phyloP scores from a whole-genome alignment of 92 coral and sea anemone species.

The Anthopleura xanthogrammica region DNA sequence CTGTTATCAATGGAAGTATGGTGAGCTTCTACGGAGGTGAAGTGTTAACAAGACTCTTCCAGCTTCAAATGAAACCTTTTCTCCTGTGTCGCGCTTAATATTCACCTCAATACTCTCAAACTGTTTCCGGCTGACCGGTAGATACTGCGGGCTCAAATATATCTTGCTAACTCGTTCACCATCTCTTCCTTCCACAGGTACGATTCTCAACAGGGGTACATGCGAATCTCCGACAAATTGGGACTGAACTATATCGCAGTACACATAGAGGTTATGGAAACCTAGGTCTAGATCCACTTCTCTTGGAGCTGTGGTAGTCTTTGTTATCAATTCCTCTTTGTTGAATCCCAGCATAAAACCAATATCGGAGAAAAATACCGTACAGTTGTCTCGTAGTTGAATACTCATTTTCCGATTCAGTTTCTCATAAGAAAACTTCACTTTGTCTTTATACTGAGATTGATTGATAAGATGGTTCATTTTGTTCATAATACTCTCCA shows the following conservation, averaged over 20 bases:
- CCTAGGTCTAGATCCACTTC: slow-evolving; percentile 33
- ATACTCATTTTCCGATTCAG: slow-evolving; percentile 36
- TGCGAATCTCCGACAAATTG: slow-evolving; percentile 32
- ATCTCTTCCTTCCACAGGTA: slow-evolving; percentile 32
- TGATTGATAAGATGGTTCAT: slow-evolving; percentile 11
- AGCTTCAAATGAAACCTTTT: slow-evolving; percentile 46
- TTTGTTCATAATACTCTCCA: not conserved
- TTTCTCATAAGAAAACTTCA: slow-evolving; percentile 27
- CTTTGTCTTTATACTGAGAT: slow-evolving; percentile 4
- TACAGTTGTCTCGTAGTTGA: slow-evolving; percentile 15
- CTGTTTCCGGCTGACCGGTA: slow-evolving; percentile 43
- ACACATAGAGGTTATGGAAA: slow-evolving; percentile 37
- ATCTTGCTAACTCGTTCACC: slow-evolving; percentile 30
- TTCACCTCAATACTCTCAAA: slow-evolving; percentile 40
- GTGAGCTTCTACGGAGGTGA: slow-evolving; percentile 14
- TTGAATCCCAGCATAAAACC: slow-evolving; percentile 34
- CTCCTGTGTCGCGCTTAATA: slow-evolving; percentile 63
- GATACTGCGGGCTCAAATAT: slow-evolving; percentile 40
- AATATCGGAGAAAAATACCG: slow-evolving; percentile 16
- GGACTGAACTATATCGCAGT: slow-evolving; percentile 37
- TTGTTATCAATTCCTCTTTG: not conserved
- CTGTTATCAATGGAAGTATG: slow-evolving; percentile 14
- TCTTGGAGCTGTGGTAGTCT: slow-evolving; percentile 23
- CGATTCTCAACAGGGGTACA: slow-evolving; percentile 38
- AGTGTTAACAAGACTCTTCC: slow-evolving; percentile 36